These are phyloP conservation scores for Machimus rusticus DNA, from an alignment of 2,888 invertebrate species.

Conservation along the genomic window DNA sequence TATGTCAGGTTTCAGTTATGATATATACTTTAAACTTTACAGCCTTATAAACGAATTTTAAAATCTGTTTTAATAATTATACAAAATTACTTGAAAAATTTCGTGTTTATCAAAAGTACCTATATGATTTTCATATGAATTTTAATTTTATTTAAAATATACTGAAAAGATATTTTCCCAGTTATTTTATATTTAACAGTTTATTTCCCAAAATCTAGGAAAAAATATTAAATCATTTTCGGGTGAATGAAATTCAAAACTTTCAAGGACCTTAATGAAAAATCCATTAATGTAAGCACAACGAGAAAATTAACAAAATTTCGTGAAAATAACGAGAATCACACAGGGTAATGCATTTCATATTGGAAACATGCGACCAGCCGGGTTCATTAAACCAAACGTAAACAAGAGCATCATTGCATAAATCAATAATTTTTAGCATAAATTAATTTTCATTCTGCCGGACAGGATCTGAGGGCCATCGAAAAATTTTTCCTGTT, in stretches of 20 bases:
- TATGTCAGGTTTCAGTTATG: too few relatives aligned
- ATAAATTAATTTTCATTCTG: constrained; percentile 9
- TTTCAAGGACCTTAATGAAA: background rate
- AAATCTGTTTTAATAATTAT: too few relatives aligned
- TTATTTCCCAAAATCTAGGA: background rate
- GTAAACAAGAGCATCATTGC: background rate
- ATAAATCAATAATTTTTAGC: constrained; percentile 14
- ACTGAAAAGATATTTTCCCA: background rate
- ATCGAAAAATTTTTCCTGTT: background rate
- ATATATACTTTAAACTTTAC: too few relatives aligned
- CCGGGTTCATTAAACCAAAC: background rate
- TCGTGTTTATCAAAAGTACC: too few relatives aligned
- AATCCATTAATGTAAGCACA: background rate
- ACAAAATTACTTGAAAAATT: too few relatives aligned
- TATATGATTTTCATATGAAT: too few relatives aligned
- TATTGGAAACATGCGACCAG: background rate
- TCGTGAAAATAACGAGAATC: background rate
- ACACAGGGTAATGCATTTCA: background rate
- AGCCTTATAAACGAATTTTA: too few relatives aligned
- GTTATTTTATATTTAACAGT: background rate
- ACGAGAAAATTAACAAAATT: background rate
- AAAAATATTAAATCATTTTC: background rate
- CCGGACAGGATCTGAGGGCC: background rate
- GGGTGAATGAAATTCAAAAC: background rate
- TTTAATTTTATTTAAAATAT: too few relatives aligned